A percentile compares a stretch with the other conserved stretches of the same genome.
Evolutionary conservation across 2,797 vertebrate species (phyloP).

Genomic region (Myiotriccus ornatus): DNA sequence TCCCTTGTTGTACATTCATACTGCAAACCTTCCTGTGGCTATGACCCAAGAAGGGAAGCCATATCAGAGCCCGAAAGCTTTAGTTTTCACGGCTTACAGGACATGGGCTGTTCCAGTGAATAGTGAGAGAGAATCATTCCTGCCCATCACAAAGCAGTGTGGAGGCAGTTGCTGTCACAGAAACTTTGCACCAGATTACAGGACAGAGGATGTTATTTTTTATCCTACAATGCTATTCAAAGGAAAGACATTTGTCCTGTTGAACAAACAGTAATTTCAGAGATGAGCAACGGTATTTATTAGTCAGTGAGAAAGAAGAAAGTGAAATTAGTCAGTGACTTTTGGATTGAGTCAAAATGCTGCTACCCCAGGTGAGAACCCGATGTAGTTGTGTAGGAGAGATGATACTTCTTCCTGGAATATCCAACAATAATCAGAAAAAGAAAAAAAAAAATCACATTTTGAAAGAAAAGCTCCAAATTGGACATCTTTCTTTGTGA

Average conservation of each 20-base stretch:
- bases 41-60: neutral
- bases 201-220: neutral
- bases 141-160: neutral
- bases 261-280: neutral
- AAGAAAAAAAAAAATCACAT: neutral
- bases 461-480: neutral
- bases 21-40: neutral
- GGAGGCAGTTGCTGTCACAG: fast-evolving
- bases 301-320: neutral
- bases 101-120: neutral
- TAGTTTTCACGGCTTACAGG: neutral
- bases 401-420: neutral
- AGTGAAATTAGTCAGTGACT: neutral
- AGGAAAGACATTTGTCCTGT: neutral
- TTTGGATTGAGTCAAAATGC: neutral
- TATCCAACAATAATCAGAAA: neutral
- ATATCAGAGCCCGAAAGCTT: neutral
- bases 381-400: neutral
- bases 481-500: neutral
- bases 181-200: neutral
- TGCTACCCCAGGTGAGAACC: neutral
- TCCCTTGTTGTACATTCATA: neutral
- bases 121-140: neutral
- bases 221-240: neutral
- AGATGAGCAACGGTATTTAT: neutral